Evolutionary conservation across 2,888 invertebrate species (phyloP).

Genomic region (Hydrotaea diabolus): DNA sequence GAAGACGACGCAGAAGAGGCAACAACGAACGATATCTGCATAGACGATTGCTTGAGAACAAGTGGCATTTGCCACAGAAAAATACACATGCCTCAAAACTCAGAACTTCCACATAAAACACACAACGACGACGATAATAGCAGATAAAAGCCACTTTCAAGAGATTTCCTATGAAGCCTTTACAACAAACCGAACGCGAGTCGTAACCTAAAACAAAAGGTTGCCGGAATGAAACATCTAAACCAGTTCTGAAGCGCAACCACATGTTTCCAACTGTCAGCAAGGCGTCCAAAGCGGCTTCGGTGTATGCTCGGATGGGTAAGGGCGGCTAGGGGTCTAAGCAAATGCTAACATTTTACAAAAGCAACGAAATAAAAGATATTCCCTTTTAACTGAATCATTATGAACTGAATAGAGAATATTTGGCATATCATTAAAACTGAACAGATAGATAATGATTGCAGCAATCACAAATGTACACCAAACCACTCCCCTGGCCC

Average conservation of each 20-base stretch:
- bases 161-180: background rate
- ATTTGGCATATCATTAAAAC: slow-evolving; percentile 9
- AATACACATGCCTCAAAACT: background rate
- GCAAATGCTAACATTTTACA: background rate
- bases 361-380: background rate
- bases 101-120: background rate
- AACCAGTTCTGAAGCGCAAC: background rate
- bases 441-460: slow-evolving; percentile 6
- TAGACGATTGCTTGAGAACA: background rate
- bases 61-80: slow-evolving; percentile 7
- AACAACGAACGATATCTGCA: no score
- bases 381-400: background rate
- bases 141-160: background rate
- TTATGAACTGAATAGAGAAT: slow-evolving; percentile 4
- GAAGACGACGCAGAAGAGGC: no score
- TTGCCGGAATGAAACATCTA: background rate
- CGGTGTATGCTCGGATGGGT: background rate
- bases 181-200: background rate
- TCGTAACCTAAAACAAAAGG: background rate
- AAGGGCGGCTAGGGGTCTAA: background rate
- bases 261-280: background rate
- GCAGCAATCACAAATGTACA: background rate
- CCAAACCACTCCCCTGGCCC: background rate
- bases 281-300: background rate
- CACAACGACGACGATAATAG: background rate